Percentiles rank a stretch among this genome's conserved stretches.
These are phyloP conservation scores for Megaceryle torquata DNA, from an alignment of 2,113 vertebrate genomes.

Conservation along the genomic window DNA sequence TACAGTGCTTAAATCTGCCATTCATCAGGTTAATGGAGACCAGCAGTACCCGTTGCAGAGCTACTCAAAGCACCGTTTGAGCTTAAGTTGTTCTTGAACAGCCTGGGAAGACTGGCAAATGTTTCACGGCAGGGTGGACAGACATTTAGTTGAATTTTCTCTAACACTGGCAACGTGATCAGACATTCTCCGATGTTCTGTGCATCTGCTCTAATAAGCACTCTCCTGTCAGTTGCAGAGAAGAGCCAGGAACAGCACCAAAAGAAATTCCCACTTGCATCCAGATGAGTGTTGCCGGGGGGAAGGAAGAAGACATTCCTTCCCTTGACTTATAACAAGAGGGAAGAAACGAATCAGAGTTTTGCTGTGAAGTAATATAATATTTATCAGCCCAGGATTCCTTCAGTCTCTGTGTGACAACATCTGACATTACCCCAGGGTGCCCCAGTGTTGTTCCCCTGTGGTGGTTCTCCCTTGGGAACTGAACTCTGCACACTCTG, in stretches of 20 bases:
- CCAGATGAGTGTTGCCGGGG: not conserved
- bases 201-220: slow-evolving; percentile 28
- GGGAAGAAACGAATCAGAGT: not conserved
- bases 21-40: not conserved
- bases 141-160: not conserved
- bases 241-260: slow-evolving; percentile 14
- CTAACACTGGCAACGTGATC: not conserved
- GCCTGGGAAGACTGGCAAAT: not conserved
- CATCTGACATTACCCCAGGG: not conserved
- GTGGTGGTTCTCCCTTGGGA: not conserved
- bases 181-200: not conserved
- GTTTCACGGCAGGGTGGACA: not conserved
- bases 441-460: not conserved
- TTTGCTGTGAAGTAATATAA: not conserved
- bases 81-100: not conserved
- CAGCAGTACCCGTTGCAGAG: fast-evolving
- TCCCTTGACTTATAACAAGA: not conserved
- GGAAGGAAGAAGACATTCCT: slow-evolving; percentile 5
- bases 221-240: not conserved
- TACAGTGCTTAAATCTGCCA: not conserved
- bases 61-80: not conserved
- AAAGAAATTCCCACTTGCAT: slow-evolving; percentile 46
- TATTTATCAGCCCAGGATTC: not conserved
- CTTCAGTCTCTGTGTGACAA: not conserved
- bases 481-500: not conserved